These are phyloP conservation scores for Tigriopus japonicus DNA, from an alignment of 1,140 invertebrate species.

Conservation along the genomic window DNA sequence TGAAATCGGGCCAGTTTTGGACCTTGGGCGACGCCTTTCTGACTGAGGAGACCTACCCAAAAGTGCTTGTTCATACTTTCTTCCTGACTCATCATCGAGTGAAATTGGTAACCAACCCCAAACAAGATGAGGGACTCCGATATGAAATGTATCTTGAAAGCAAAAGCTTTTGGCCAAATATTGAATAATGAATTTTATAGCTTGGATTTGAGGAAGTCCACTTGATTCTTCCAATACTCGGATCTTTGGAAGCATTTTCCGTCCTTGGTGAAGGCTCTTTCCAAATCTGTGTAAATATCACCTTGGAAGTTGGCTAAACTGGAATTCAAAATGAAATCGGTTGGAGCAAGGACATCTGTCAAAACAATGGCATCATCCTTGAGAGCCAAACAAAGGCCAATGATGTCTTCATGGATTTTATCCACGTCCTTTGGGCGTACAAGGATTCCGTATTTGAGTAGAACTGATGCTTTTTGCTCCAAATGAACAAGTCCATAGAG, in stretches of 20 bases:
- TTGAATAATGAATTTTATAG: constrained; percentile 14
- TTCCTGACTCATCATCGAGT: too few relatives aligned
- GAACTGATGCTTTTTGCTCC: not conserved
- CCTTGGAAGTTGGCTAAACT: constrained; percentile 57
- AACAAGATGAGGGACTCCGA: too few relatives aligned
- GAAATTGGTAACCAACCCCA: too few relatives aligned
- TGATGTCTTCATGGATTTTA: constrained; percentile 29
- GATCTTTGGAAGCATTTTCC: constrained; percentile 24
- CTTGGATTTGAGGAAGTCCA: constrained; percentile 21
- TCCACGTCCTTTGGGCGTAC: constrained; percentile 19
- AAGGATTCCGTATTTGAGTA: constrained; percentile 9
- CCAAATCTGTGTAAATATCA: constrained; percentile 45
- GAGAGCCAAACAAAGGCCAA: constrained; percentile 39
- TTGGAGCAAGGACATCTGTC: constrained; percentile 66
- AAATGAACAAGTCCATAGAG: not conserved
- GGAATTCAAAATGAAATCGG: constrained; percentile 66
- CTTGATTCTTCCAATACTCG: constrained; percentile 24
- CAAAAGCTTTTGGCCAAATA: too few relatives aligned
- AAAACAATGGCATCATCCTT: constrained; percentile 52
- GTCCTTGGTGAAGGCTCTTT: constrained; percentile 24
- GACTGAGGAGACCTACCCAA: too few relatives aligned
- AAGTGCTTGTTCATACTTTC: too few relatives aligned
- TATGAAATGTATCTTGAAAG: too few relatives aligned
- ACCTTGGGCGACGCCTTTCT: too few relatives aligned
- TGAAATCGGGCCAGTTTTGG: too few relatives aligned